A percentile compares a stretch with the other conserved stretches of the same genome.
phyloP scores from a whole-genome alignment of 2,113 vertebrate species.

The Hyla sarda region DNA sequence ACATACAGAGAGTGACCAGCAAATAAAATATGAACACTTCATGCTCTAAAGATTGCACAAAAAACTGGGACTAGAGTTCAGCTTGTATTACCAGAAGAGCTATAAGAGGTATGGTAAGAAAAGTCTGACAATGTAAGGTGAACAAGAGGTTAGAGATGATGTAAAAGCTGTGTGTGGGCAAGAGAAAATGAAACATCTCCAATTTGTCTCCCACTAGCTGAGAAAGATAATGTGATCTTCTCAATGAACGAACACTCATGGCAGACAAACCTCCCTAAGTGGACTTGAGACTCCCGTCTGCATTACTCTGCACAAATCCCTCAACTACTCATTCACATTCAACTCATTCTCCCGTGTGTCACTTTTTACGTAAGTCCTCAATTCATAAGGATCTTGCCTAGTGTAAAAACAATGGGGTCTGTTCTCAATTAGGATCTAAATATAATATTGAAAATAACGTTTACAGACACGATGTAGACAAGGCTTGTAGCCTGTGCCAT shows the following conservation, averaged over 20 bases:
- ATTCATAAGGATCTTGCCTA: not conserved
- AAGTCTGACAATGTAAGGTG: not conserved
- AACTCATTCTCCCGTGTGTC: not conserved
- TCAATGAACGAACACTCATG: not conserved
- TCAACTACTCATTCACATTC: not conserved
- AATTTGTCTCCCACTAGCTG: not conserved
- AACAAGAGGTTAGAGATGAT: not conserved
- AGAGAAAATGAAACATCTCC: not conserved
- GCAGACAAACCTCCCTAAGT: not conserved
- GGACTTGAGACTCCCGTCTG: too few species aligned
- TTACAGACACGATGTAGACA: not conserved
- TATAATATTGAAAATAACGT: not conserved
- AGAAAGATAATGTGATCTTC: not conserved
- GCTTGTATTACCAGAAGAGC: not conserved
- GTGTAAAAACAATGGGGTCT: not conserved
- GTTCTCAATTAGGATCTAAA: not conserved
- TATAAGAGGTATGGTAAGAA: not conserved
- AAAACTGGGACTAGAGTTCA: not conserved
- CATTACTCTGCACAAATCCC: not conserved
- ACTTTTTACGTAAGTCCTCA: not conserved
- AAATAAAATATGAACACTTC: too few species aligned
- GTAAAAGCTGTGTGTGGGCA: not conserved
- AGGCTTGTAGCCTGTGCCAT: not conserved
- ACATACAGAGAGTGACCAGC: too few species aligned
- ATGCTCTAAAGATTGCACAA: too few species aligned